phyloP scores from a whole-genome alignment of 30 jellyfish, hydroid and myxozoan species.

The Aurelia sp. region DNA sequence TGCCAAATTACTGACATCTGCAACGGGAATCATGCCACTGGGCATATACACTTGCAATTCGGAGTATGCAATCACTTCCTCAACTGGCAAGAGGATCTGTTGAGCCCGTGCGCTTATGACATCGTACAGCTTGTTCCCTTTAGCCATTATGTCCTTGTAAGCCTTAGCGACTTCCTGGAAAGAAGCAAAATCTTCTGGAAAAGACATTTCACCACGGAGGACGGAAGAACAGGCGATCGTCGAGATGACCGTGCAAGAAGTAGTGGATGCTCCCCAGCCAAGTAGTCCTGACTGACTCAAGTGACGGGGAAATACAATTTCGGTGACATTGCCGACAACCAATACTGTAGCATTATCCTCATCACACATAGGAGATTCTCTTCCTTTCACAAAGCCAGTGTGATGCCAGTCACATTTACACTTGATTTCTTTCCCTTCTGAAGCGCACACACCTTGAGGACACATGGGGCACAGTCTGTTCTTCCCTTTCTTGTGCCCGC shows the following conservation, averaged over 20 bases:
- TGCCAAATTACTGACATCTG: neutral
- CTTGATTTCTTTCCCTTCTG: neutral
- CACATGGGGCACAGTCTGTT: conserved; percentile 9
- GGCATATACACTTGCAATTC: neutral
- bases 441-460: neutral
- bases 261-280: conserved; percentile 12
- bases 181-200: neutral
- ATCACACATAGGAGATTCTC: neutral
- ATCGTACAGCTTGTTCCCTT: too few relatives aligned
- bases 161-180: neutral
- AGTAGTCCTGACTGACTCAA: conserved; percentile 26
- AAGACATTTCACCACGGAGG: conserved; percentile 8
- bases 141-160: too few relatives aligned
- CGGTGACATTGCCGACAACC: conserved; percentile 10
- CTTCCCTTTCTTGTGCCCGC: conserved; percentile 2
- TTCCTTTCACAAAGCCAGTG: neutral
- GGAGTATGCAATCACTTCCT: neutral
- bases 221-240: conserved; percentile 22
- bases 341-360: neutral
- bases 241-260: conserved; percentile 5
- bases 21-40: neutral
- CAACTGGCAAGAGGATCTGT: conserved; percentile 7
- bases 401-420: conserved; percentile 3
- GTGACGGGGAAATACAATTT: conserved; percentile 5
- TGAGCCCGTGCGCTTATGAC: neutral